Percentiles rank a stretch among this genome's conserved stretches.
Evolutionary conservation across 2,797 vertebrate genomes (phyloP).

Genomic region (Onychomys leucogaster): DNA sequence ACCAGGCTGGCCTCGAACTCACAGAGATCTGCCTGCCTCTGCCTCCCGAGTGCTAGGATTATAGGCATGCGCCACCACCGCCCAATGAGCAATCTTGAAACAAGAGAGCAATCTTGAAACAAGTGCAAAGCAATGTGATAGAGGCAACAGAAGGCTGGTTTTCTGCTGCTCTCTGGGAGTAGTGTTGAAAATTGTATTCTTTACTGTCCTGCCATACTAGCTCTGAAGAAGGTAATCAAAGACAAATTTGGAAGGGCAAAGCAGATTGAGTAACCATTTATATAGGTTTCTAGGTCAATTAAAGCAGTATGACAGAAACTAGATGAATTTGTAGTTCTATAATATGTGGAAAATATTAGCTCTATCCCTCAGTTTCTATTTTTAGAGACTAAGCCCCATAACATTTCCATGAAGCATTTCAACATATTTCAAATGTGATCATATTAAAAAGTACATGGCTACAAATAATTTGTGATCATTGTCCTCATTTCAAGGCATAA

Average conservation of each 20-base stretch:
- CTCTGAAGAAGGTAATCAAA: constrained; percentile 64
- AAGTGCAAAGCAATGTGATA: constrained; percentile 40
- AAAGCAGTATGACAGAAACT: constrained; percentile 38
- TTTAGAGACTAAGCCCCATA: constrained; percentile 25
- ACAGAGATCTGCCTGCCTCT: too few species aligned
- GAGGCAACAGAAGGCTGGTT: constrained; percentile 26
- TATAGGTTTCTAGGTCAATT: constrained; percentile 54
- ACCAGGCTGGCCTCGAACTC: too few species aligned
- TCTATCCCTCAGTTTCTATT: neutral
- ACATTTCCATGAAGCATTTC: constrained; percentile 47
- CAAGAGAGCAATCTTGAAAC: constrained; percentile 34
- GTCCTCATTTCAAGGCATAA: constrained; percentile 35
- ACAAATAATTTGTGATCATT: neutral
- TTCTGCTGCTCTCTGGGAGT: constrained; percentile 1
- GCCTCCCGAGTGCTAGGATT: too few species aligned
- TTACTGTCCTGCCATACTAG: constrained; percentile 48
- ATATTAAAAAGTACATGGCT: neutral
- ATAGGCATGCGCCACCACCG: too few species aligned
- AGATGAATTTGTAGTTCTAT: constrained; percentile 14
- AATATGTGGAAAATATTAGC: constrained; percentile 46
- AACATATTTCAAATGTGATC: constrained; percentile 37
- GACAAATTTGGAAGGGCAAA: constrained; percentile 19
- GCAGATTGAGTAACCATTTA: constrained; percentile 31
- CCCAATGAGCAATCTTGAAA: constrained; percentile 50
- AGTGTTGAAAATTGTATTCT: constrained; percentile 47